These are phyloP conservation scores for Drosophila pseudotakahashii DNA, from an alignment of 2,888 invertebrate genomes.

Conservation along the genomic window DNA sequence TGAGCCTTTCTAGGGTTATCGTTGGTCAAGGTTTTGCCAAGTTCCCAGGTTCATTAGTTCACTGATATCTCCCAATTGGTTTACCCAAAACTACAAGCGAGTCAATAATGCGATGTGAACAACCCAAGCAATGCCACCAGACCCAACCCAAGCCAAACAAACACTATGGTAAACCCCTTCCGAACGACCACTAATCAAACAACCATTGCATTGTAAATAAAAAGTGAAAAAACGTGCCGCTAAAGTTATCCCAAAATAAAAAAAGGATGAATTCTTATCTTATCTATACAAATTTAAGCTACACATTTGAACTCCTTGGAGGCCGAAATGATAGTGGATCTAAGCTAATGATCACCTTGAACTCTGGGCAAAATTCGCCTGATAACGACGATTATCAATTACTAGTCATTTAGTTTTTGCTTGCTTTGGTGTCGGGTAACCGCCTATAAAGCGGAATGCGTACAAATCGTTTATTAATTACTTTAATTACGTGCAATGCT, in stretches of 20 bases:
- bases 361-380: conserved; percentile 9
- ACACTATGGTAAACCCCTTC: conserved; percentile 10
- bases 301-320: conserved; percentile 29
- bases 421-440: conserved; percentile 3
- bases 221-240: conserved; percentile 12
- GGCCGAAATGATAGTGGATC: conserved; percentile 12
- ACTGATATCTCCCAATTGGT: conserved; percentile 26
- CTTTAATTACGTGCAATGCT: conserved; percentile 60
- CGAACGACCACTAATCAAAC: conserved; percentile 8
- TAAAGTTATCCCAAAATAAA: neutral
- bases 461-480: conserved; percentile 70
- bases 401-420: conserved; percentile 1
- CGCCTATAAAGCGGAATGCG: conserved; percentile 51
- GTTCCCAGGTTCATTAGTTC: conserved; percentile 28
- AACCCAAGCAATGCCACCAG: conserved; percentile 27
- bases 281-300: conserved; percentile 16
- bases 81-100: conserved; percentile 8
- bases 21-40: conserved; percentile 15
- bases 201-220: conserved; percentile 17
- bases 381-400: conserved; percentile 37
- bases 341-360: conserved; percentile 32
- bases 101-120: conserved; percentile 30
- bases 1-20: conserved; percentile 3
- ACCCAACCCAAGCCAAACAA: conserved; percentile 23
- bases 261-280: conserved; percentile 24